These are phyloP conservation scores for Adoxophyes honmai DNA, from an alignment of 1,140 invertebrate species.

Conservation along the genomic window DNA sequence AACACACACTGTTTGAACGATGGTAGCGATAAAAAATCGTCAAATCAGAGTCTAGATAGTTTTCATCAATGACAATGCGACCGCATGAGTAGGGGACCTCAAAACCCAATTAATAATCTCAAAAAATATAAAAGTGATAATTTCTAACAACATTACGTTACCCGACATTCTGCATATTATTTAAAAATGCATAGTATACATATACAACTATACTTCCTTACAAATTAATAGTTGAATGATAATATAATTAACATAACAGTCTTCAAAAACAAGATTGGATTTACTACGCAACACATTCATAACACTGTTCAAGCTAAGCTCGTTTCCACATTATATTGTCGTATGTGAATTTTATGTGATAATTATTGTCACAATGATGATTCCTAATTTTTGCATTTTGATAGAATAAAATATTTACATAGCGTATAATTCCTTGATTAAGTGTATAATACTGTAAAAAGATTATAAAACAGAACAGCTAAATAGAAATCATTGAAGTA, in stretches of 20 bases:
- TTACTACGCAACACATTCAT: conserved; percentile 22
- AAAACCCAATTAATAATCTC: no score
- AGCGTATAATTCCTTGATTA: not conserved
- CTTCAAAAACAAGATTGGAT: not conserved
- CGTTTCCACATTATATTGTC: conserved; percentile 60
- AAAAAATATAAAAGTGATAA: no score
- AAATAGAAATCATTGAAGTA: not conserved
- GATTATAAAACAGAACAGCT: not conserved
- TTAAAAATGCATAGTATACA: no score
- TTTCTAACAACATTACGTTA: no score
- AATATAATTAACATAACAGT: not conserved
- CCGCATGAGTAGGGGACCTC: no score
- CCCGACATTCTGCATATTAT: no score
- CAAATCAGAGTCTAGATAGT: no score
- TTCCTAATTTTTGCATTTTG: conserved; percentile 35
- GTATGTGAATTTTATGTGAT: conserved; percentile 55
- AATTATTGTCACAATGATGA: conserved; percentile 70
- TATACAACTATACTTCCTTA: no score
- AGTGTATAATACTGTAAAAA: not conserved
- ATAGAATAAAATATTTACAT: conserved; percentile 18
- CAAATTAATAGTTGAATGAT: no score
- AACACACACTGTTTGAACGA: no score
- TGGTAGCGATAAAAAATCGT: no score
- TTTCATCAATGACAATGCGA: no score
- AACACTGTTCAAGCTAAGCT: conserved; percentile 51